Base-by-base conservation (phyloP, 2,797 vertebrate genomes). In the Rhinophrynus dorsalis region DNA sequence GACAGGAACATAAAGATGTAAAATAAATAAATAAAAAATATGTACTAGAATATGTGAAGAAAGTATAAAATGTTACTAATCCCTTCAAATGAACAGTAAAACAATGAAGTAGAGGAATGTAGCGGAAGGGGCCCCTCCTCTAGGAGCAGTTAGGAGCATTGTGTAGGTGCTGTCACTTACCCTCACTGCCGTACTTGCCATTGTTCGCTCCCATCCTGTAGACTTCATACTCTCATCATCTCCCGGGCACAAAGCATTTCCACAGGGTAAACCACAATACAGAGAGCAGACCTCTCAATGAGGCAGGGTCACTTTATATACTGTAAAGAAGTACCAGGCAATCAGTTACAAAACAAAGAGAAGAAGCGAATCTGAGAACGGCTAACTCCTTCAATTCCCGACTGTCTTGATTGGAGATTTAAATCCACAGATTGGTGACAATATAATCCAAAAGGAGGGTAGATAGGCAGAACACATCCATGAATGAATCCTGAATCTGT, bases 151-250 rank as follows among this genome's bases (percentile, higher is more conserved):
- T 15, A 42, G 7, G 40, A 11, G 61, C 6, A 56, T 68, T 45
- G 11, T 32, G 1, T 7, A 4, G 50, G 4, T 13, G 58, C 11
- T 71, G 66, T 74, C 74, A 90, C 95, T 94, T 88, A 98, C 96
- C 96, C 88, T 98, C 96, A 81, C 96, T 98, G 89, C 94, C 96
- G 83, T 91, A 95, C 86, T 97, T 98, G 88, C 95, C 96, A 94
- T 97, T 96, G 94, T 96, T 96, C 80, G 96, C 95, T 82, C 96
- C 96, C 96, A 98, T 98, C 88, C 90, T 89, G 93, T 80, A 83
- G 90, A 83, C 92, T 87, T 93, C 96, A 97, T 95, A 91, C 93
- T 94, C 91, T 90, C 67, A 59, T 52, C 61, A 40, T 29, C 24
- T 5, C 18, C 10, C 32, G 44, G 23, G 12, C 32, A 57, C 42